Evolutionary conservation across 2,888 invertebrate genomes (phyloP).

Genomic region (Drosophila neutralis): DNA sequence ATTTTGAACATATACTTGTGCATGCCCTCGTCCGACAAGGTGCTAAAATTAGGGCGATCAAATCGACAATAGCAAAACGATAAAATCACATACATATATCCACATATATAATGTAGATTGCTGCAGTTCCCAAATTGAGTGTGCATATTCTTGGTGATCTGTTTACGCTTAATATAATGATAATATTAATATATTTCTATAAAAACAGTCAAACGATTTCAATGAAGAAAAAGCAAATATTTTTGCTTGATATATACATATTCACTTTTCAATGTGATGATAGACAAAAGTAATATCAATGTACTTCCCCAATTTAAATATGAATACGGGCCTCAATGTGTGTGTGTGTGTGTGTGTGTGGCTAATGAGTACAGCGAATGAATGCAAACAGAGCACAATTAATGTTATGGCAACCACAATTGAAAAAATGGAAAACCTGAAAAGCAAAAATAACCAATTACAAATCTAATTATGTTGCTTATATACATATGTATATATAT

Average conservation of each 20-base stretch:
- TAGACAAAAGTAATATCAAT: not conserved
- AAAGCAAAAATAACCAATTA: slow-evolving; percentile 1
- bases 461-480: not conserved
- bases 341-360: not conserved
- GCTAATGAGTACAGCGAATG: not conserved
- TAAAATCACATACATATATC: not conserved
- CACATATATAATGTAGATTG: not conserved
- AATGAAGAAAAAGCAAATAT: not conserved
- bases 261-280: not conserved
- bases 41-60: no score
- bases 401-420: not conserved
- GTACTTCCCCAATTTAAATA: not conserved
- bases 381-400: not conserved
- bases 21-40: no score
- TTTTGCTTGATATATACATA: not conserved
- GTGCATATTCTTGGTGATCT: not conserved
- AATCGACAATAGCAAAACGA: no score
- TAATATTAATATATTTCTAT: not conserved
- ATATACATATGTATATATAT: not conserved
- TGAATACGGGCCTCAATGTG: not conserved
- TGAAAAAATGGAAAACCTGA: not conserved
- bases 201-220: not conserved
- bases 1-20: no score
- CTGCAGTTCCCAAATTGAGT: not conserved
- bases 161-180: not conserved